phyloP scores from a whole-genome alignment of 2,797 vertebrate genomes.

The Chaetodon trifasciatus region DNA sequence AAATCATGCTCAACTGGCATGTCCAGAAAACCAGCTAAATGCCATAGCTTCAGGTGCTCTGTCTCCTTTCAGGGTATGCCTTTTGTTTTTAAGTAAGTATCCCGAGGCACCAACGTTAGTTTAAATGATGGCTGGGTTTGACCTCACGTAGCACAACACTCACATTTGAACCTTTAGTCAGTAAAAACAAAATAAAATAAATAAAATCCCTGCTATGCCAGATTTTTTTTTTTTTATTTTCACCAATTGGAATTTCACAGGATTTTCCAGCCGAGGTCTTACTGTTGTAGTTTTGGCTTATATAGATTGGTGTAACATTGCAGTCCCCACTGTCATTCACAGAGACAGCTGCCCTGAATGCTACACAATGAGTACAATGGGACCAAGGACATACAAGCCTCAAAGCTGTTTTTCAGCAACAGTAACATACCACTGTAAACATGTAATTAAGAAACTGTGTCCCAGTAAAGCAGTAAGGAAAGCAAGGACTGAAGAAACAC shows the following conservation, averaged over 20 bases:
- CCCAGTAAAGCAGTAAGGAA: background rate
- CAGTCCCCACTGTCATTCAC: background rate
- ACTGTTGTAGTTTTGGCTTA: background rate
- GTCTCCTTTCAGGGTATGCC: background rate
- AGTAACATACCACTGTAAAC: background rate
- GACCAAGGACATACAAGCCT: no score
- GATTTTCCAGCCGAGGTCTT: background rate
- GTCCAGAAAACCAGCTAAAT: background rate
- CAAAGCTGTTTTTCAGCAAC: background rate
- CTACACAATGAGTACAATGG: background rate
- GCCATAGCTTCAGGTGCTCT: constrained; percentile 8
- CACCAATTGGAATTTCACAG: no score
- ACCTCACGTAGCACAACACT: background rate
- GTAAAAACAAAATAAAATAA: background rate
- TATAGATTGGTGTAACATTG: background rate
- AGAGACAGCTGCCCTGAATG: background rate
- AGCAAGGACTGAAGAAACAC: background rate
- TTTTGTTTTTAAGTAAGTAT: constrained; percentile 14
- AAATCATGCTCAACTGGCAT: background rate
- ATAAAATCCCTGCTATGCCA: background rate
- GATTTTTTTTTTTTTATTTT: background rate
- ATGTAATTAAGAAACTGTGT: background rate
- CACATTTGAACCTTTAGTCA: background rate
- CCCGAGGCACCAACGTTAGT: background rate
- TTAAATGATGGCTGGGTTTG: background rate